These are phyloP conservation scores for Calliphora vicina DNA, from an alignment of 1,140 invertebrate species.

Conservation along the genomic window DNA sequence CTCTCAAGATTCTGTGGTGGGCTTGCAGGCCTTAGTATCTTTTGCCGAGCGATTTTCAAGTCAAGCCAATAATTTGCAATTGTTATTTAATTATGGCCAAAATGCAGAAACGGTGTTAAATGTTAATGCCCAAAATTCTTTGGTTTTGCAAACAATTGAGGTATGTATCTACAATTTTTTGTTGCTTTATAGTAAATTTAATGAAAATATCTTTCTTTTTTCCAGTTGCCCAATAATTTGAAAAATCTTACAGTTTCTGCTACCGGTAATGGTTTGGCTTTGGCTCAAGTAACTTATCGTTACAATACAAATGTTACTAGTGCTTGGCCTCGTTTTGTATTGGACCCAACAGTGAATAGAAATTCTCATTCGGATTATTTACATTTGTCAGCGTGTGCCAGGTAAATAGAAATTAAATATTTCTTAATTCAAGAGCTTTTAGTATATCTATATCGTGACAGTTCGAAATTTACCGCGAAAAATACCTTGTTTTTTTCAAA, in stretches of 20 bases:
- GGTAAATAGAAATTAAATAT: too few relatives aligned
- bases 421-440: too few relatives aligned
- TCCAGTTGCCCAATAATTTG: conserved; percentile 52
- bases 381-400: conserved; percentile 85
- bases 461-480: too few relatives aligned
- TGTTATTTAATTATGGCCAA: conserved; percentile 67
- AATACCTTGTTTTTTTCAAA: too few relatives aligned
- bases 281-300: conserved; percentile 83
- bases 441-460: too few relatives aligned
- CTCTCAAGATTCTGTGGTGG: conserved; percentile 76
- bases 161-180: conserved; percentile 31
- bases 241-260: conserved; percentile 72
- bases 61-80: conserved; percentile 67
- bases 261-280: conserved; percentile 81
- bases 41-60: conserved; percentile 71
- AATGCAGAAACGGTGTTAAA: conserved; percentile 71
- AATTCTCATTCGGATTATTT: conserved; percentile 84
- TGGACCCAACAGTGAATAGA: conserved; percentile 88
- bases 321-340: conserved; percentile 86
- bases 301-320: conserved; percentile 91
- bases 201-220: not conserved
- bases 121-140: conserved; percentile 74
- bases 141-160: conserved; percentile 73
- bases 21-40: conserved; percentile 74
- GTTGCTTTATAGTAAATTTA: too few relatives aligned